phyloP scores from a whole-genome alignment of 2,113 vertebrate genomes.

The Chaetura pelagica region DNA sequence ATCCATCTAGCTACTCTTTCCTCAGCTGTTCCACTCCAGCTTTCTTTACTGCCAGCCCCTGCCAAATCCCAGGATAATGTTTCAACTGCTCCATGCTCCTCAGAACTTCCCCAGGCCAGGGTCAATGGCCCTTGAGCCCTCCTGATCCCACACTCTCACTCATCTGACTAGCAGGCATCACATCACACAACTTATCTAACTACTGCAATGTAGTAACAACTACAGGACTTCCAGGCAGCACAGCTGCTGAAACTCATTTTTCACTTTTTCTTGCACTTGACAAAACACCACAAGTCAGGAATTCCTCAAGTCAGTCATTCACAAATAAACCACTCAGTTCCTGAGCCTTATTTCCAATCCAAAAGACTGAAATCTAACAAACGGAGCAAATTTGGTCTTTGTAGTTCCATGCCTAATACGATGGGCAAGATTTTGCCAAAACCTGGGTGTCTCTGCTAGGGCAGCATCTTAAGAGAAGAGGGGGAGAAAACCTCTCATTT shows the following conservation, averaged over 20 bases:
- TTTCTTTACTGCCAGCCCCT: background rate
- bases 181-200: background rate
- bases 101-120: background rate
- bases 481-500: rapidly evolving
- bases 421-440: background rate
- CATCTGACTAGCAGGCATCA: background rate
- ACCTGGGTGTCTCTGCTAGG: background rate
- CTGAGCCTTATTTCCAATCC: background rate
- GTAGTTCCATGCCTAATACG: background rate
- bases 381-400: background rate
- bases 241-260: background rate
- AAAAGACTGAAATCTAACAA: background rate
- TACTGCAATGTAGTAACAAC: background rate
- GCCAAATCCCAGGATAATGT: background rate
- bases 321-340: background rate
- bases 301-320: background rate
- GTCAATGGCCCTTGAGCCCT: background rate
- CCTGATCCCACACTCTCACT: background rate
- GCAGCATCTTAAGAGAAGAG: background rate
- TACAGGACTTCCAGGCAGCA: background rate
- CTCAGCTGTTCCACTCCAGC: background rate
- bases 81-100: rapidly evolving
- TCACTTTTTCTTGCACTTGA: background rate
- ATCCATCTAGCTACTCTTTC: background rate
- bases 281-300: background rate